Conservation (phyloP, 1,140 invertebrate genomes). For the Cydia strobilella region DNA sequence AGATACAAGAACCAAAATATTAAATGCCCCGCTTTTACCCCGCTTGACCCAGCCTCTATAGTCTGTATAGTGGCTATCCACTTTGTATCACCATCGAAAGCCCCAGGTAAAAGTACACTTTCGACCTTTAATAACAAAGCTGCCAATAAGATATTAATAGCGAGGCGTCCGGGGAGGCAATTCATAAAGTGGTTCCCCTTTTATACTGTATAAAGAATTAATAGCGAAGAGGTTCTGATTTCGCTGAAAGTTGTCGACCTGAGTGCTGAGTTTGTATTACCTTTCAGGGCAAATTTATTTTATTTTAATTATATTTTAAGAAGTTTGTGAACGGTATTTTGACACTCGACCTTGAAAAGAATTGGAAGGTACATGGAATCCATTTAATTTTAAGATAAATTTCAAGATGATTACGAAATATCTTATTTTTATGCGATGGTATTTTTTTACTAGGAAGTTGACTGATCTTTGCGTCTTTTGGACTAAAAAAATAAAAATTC, state of each 20-base stretch:
- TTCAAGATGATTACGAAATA: too few relatives aligned
- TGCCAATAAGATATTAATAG: slow-evolving; percentile 22
- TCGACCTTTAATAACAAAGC: not conserved
- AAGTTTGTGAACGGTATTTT: not conserved
- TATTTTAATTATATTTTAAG: slow-evolving; percentile 2
- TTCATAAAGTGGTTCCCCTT: slow-evolving; percentile 20
- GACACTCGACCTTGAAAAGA: not conserved
- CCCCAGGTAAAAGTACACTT: not conserved
- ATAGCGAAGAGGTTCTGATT: slow-evolving; percentile 7
- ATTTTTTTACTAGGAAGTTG: too few relatives aligned
- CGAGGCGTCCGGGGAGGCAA: slow-evolving; percentile 4
- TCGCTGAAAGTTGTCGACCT: not conserved
- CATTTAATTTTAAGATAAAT: too few relatives aligned
- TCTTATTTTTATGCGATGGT: too few relatives aligned
- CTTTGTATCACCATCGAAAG: not conserved
- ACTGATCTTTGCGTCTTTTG: too few relatives aligned
- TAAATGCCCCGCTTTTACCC: too few relatives aligned
- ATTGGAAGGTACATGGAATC: too few relatives aligned
- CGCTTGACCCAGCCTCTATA: too few relatives aligned
- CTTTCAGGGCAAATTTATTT: slow-evolving; percentile 3
- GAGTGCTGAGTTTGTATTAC: slow-evolving; percentile 18
- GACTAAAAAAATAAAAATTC: too few relatives aligned
- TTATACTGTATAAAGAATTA: slow-evolving; percentile 1
- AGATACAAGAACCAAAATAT: too few relatives aligned
- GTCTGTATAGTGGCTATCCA: too few relatives aligned